Evolutionary conservation across 2,113 vertebrate species (phyloP).

Genomic region (Charadrius vociferus): DNA sequence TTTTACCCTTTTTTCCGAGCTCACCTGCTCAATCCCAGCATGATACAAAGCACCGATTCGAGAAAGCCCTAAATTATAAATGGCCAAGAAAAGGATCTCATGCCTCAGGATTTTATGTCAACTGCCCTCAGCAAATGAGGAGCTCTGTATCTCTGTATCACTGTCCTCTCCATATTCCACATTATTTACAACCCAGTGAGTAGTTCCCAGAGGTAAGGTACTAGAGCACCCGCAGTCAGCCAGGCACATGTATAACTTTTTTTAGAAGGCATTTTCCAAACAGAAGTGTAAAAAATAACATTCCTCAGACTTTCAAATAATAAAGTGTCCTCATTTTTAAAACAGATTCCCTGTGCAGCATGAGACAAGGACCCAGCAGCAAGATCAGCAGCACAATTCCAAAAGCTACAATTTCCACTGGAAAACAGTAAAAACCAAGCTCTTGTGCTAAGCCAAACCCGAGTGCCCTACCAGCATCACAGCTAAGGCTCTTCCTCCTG

Average conservation of each 20-base stretch:
- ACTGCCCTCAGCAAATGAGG: not conserved
- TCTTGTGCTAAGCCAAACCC: not conserved
- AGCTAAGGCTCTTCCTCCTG: not conserved
- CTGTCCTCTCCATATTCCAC: not conserved
- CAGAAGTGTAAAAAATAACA: not conserved
- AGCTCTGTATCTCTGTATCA: accelerated
- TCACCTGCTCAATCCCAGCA: not conserved
- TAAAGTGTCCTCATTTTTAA: not conserved
- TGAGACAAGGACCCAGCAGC: not conserved
- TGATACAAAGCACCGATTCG: accelerated
- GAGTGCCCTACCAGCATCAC: not conserved
- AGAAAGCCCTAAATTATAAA: not conserved
- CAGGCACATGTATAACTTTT: not conserved
- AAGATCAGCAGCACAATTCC: not conserved
- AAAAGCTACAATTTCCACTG: not conserved
- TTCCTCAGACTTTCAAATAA: not conserved
- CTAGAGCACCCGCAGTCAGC: not conserved
- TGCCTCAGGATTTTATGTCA: not conserved
- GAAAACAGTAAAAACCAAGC: not conserved
- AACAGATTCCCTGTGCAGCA: not conserved
- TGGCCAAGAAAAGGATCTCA: not conserved
- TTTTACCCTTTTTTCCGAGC: not conserved
- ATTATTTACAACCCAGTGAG: not conserved
- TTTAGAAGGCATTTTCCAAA: not conserved
- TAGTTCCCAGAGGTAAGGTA: not conserved